A percentile compares a stretch with the other conserved stretches of the same genome.
phyloP scores from a whole-genome alignment of 1,140 invertebrate species.

The Drosophila arizonae region DNA sequence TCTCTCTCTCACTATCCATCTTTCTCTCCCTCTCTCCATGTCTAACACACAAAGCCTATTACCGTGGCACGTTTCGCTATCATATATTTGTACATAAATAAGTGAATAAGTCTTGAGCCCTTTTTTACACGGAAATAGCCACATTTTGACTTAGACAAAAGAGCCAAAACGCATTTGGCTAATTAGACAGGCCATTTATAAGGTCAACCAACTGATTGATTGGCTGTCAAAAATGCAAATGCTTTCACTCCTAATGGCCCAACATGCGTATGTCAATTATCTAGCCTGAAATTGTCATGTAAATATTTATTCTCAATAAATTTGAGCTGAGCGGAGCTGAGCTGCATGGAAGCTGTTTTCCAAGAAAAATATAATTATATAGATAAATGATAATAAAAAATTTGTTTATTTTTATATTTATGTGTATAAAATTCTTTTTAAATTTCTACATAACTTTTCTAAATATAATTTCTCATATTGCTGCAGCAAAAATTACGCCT shows the following conservation, averaged over 20 bases:
- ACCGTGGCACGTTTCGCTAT: slow-evolving; percentile 10
- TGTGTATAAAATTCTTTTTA: no score
- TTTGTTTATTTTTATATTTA: no score
- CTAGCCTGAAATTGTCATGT: neutral
- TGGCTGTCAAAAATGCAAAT: slow-evolving; percentile 2
- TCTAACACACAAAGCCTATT: slow-evolving; percentile 4
- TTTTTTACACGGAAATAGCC: slow-evolving; percentile 19
- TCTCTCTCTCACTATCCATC: neutral
- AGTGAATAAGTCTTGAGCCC: slow-evolving; percentile 35
- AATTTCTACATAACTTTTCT: no score
- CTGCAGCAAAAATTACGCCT: no score
- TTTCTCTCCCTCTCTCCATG: neutral
- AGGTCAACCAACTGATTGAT: slow-evolving; percentile 25
- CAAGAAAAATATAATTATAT: no score
- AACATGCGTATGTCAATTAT: neutral
- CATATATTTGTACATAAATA: slow-evolving; percentile 41
- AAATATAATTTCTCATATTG: no score
- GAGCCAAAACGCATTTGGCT: slow-evolving; percentile 52
- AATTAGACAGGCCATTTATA: slow-evolving; percentile 48
- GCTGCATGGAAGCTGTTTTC: no score
- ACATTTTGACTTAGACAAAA: slow-evolving; percentile 7
- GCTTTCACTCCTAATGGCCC: neutral
- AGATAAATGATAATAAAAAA: no score
- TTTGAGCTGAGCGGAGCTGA: no score
- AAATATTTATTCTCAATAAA: neutral